These are phyloP conservation scores for Tupaia tana DNA, from an alignment of 2,113 vertebrate species.

Conservation along the genomic window DNA sequence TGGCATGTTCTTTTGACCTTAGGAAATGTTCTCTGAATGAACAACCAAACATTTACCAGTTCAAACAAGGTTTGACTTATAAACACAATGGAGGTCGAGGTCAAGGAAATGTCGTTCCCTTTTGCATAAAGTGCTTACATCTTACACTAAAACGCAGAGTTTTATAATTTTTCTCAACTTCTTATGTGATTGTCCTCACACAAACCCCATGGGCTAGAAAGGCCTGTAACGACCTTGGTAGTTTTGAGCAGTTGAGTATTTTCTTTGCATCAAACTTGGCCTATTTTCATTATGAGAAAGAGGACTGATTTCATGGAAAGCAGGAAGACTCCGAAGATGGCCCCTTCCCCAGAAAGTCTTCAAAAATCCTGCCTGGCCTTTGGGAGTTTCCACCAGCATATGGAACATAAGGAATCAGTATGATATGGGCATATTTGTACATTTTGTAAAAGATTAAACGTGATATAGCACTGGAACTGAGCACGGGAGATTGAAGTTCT, in stretches of 20 bases:
- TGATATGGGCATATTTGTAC: constrained; percentile 18
- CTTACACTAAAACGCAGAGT: background rate
- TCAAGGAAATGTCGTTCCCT: constrained; percentile 60
- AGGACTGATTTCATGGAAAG: background rate
- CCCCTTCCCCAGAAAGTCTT: constrained; percentile 42
- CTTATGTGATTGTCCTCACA: constrained; percentile 58
- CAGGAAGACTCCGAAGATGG: constrained; percentile 21
- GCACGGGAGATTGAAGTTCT: constrained; percentile 64
- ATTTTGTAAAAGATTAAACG: constrained; percentile 69
- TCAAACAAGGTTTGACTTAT: constrained; percentile 54
- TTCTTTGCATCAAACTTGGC: constrained; percentile 24
- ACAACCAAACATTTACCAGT: constrained; percentile 31
- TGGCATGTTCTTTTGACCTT: constrained; percentile 47
- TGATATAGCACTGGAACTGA: constrained; percentile 70
- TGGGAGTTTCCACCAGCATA: background rate
- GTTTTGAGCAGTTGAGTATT: constrained; percentile 38
- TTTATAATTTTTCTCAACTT: background rate
- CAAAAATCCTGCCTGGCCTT: constrained; percentile 34
- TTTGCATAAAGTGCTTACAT: constrained; percentile 58
- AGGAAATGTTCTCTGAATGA: constrained; percentile 65
- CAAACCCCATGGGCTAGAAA: constrained; percentile 42
- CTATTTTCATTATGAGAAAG: background rate
- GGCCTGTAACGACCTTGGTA: background rate
- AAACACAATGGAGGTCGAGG: constrained; percentile 56
- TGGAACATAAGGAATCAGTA: constrained; percentile 36